Conservation (phyloP, 35 echinoderm and acorn worm species). For the Holothuria glaberrima region DNA sequence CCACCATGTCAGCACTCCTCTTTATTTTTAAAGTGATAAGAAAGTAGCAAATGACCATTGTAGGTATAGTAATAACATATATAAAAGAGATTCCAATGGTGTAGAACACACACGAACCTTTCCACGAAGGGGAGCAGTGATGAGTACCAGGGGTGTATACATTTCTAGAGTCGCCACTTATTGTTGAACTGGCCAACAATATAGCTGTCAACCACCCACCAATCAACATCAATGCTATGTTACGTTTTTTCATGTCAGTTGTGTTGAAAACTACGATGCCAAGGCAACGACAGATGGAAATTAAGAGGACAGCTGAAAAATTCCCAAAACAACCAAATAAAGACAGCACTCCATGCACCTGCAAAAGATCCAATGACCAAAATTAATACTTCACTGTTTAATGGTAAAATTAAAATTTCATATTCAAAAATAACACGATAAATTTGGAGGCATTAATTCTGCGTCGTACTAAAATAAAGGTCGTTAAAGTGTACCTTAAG, state of each 20-base stretch:
- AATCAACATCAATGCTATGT: not conserved
- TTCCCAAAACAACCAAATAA: slow-evolving; percentile 10
- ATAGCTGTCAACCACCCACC: not conserved
- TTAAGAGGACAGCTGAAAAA: not conserved
- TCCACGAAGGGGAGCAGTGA: too few relatives aligned
- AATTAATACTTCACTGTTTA: too few relatives aligned
- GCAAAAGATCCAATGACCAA: not conserved
- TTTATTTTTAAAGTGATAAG: slow-evolving; percentile 21
- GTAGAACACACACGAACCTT: slow-evolving; percentile 12
- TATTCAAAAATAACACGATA: too few relatives aligned
- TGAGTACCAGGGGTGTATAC: slow-evolving; percentile 34
- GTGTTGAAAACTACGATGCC: not conserved
- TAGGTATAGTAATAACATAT: not conserved
- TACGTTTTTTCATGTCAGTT: not conserved
- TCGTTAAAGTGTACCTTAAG: too few relatives aligned
- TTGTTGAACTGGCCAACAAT: not conserved
- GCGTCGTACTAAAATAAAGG: too few relatives aligned
- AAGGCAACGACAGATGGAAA: not conserved
- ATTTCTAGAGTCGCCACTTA: not conserved
- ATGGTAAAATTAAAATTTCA: too few relatives aligned
- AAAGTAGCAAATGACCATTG: slow-evolving; percentile 5
- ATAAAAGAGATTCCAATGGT: not conserved
- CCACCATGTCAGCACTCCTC: not conserved
- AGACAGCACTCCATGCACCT: slow-evolving; percentile 15
- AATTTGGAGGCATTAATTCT: not conserved